phyloP scores from a whole-genome alignment of 2,113 vertebrate genomes.

The Oryzias celebensis region DNA sequence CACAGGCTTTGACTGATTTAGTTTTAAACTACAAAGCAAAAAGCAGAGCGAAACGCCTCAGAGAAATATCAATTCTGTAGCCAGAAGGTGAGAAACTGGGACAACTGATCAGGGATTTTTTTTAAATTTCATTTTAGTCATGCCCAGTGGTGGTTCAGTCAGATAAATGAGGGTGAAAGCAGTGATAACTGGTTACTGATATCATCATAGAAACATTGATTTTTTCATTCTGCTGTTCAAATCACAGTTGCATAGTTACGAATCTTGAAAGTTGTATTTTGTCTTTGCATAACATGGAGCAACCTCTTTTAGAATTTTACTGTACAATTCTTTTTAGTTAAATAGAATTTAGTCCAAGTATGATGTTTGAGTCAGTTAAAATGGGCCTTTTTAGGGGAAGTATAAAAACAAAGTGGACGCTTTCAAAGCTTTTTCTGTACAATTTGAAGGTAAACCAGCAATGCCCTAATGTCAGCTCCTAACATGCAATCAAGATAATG shows the following conservation, averaged over 20 bases:
- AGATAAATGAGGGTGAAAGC: background rate
- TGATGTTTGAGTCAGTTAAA: constrained; percentile 4
- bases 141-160: background rate
- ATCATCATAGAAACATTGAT: too few species aligned
- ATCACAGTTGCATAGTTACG: too few species aligned
- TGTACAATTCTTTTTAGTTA: too few species aligned
- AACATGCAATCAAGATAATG: constrained; percentile 72
- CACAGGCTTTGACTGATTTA: constrained; percentile 19
- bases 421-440: constrained; percentile 41
- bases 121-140: background rate
- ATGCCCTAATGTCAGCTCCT: constrained; percentile 45
- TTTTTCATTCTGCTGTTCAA: too few species aligned
- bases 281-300: too few species aligned
- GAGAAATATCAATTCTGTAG: background rate
- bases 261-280: too few species aligned
- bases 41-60: too few species aligned
- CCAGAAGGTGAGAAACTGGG: background rate
- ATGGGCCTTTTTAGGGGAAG: constrained; percentile 6
- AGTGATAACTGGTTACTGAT: too few species aligned
- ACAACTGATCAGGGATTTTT: background rate
- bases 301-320: too few species aligned
- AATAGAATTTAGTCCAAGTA: background rate
- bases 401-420: constrained; percentile 23
- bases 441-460: constrained; percentile 55
- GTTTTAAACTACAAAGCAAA: constrained; percentile 12